Evolutionary conservation across 2,797 vertebrate species (phyloP).

Genomic region (Phrynocephalus vlangalii): DNA sequence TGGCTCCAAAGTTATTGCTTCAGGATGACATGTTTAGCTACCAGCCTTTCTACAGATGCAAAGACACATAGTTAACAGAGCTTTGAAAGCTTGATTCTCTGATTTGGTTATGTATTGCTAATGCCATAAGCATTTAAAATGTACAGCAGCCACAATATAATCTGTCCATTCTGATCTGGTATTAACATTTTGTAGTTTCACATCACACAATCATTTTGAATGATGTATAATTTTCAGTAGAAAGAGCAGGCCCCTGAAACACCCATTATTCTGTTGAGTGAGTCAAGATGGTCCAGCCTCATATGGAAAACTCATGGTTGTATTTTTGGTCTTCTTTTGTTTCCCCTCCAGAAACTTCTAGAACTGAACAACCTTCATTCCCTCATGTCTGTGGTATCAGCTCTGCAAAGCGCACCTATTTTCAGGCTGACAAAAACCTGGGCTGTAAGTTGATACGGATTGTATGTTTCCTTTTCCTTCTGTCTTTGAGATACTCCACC

Average conservation of each 20-base stretch:
- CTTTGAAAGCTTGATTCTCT: background rate
- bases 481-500: slow-evolving; percentile 17
- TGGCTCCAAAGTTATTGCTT: no score
- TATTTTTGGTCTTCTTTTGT: slow-evolving; percentile 29
- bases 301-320: slow-evolving; percentile 29
- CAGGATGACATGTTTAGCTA: no score
- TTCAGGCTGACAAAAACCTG: slow-evolving; percentile 96
- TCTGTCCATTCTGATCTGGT: background rate
- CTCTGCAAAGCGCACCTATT: slow-evolving; percentile 94
- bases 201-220: background rate
- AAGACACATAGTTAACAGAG: background rate
- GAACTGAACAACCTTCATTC: slow-evolving; percentile 97
- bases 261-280: background rate
- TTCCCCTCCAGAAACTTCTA: slow-evolving; percentile 89
- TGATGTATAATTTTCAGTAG: slow-evolving; percentile 3
- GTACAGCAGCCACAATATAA: background rate
- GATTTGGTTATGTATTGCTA: background rate
- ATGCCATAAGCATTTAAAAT: background rate
- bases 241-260: background rate
- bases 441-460: slow-evolving; percentile 86
- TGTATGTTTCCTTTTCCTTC: background rate
- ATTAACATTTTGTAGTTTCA: slow-evolving; percentile 19
- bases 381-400: slow-evolving; percentile 94
- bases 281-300: background rate
- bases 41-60: no score